A percentile compares a stretch with the other conserved stretches of the same genome.
These are phyloP conservation scores for Euphysa ruthae DNA, from an alignment of 30 jellyfish, hydroid and myxozoan genomes.

Conservation along the genomic window DNA sequence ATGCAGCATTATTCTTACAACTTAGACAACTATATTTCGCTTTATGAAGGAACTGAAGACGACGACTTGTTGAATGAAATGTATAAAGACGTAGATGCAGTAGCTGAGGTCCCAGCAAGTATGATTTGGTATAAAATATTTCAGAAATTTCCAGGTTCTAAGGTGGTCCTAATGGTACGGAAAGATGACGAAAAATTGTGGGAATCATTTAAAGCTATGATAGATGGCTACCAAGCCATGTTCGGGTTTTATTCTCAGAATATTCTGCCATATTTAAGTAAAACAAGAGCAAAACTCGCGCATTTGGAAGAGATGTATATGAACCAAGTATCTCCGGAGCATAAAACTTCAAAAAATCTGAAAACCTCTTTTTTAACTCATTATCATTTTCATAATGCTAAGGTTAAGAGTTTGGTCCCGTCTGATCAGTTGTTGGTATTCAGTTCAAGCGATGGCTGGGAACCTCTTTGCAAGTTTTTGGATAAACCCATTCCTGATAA, in stretches of 20 bases:
- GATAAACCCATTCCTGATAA: background rate
- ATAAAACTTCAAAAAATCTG: background rate
- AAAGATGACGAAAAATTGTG: background rate
- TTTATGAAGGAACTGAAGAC: background rate
- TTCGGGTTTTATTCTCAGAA: background rate
- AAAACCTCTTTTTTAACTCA: background rate
- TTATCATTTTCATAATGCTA: background rate
- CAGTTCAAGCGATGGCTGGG: background rate
- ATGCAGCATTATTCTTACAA: background rate
- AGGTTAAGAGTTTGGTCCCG: background rate
- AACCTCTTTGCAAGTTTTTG: background rate
- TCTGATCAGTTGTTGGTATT: background rate
- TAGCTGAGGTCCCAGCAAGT: background rate
- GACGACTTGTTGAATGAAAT: background rate
- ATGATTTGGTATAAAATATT: background rate
- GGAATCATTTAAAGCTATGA: background rate
- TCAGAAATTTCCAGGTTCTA: background rate
- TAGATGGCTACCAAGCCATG: background rate
- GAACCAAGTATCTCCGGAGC: background rate
- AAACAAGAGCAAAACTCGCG: background rate
- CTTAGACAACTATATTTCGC: background rate
- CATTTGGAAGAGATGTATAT: background rate
- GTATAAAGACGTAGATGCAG: background rate
- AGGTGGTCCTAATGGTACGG: background rate
- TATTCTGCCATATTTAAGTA: background rate